Conservation (phyloP, 2,797 vertebrate genomes). For the Sebastes trivittatus region DNA sequence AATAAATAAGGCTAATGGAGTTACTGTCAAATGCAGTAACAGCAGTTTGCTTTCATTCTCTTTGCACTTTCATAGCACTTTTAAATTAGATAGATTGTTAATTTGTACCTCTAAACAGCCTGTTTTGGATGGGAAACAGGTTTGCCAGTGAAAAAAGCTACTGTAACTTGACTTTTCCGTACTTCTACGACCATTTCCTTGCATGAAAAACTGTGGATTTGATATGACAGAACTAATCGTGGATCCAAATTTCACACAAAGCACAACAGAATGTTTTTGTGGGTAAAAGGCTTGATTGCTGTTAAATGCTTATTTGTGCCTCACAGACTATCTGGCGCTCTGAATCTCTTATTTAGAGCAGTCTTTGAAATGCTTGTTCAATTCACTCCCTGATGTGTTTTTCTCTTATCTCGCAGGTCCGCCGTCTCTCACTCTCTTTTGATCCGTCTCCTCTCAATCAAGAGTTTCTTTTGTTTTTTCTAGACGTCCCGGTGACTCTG, state of each 20-base stretch:
- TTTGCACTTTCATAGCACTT: not conserved
- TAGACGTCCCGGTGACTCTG: conserved; percentile 29
- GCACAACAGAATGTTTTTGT: not conserved
- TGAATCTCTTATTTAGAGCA: not conserved
- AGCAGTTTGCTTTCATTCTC: not conserved
- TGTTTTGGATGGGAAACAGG: not conserved
- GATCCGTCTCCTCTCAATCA: conserved; percentile 8
- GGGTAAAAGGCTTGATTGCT: conserved; percentile 8
- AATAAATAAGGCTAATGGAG: not conserved
- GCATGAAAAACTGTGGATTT: not conserved
- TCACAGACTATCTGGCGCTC: conserved; percentile 6
- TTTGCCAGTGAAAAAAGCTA: not conserved
- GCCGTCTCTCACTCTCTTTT: not conserved
- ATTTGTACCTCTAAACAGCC: not conserved
- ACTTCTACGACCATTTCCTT: not conserved
- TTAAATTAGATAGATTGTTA: not conserved
- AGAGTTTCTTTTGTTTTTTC: not conserved
- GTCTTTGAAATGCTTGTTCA: conserved; percentile 18
- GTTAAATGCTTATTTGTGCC: conserved; percentile 38
- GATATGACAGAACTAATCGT: conserved; percentile 1
- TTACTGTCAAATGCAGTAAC: not conserved
- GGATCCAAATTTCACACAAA: conserved; percentile 3
- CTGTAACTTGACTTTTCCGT: not conserved
- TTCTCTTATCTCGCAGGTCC: conserved; percentile 33
- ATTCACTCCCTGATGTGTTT: conserved; percentile 39